Evolutionary conservation across 2,113 vertebrate genomes (phyloP).

Genomic region (Tretioscincus oriximinensis): DNA sequence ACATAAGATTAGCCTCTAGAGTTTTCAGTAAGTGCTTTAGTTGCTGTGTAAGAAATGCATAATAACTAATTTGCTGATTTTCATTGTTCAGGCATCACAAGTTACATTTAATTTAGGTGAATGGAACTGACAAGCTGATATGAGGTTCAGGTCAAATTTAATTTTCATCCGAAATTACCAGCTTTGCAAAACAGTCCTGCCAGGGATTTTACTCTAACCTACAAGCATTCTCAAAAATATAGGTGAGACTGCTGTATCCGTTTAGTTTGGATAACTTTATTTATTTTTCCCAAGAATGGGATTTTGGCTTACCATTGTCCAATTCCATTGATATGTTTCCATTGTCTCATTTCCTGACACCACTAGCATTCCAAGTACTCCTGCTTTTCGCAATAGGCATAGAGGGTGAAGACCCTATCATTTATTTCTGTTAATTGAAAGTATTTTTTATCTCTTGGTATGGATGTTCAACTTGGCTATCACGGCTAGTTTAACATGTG

Average conservation of each 20-base stretch:
- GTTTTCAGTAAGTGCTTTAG: constrained; percentile 52
- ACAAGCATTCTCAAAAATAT: constrained; percentile 18
- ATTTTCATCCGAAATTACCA: constrained; percentile 60
- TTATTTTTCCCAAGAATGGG: background rate
- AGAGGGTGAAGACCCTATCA: background rate
- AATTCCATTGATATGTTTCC: background rate
- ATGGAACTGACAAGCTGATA: constrained; percentile 60
- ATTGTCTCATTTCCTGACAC: background rate
- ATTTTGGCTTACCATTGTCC: background rate
- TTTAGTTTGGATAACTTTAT: background rate
- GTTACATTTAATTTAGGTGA: constrained; percentile 57
- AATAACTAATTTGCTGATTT: constrained; percentile 61
- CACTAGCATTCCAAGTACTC: background rate
- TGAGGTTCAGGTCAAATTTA: constrained; percentile 61
- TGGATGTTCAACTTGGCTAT: background rate
- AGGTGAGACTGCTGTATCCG: background rate
- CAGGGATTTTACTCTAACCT: constrained; percentile 23
- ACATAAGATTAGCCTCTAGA: constrained; percentile 56
- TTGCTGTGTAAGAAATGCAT: constrained; percentile 52
- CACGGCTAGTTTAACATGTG: too few relatives aligned
- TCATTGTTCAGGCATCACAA: constrained; percentile 45
- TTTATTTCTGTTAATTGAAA: background rate
- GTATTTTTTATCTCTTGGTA: background rate
- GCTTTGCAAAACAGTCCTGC: constrained; percentile 43
- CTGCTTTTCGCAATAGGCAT: background rate